A percentile compares a stretch with the other conserved stretches of the same genome.
Evolutionary conservation across 2,888 invertebrate species (phyloP).

Genomic region (Cosmopolites sordidus): DNA sequence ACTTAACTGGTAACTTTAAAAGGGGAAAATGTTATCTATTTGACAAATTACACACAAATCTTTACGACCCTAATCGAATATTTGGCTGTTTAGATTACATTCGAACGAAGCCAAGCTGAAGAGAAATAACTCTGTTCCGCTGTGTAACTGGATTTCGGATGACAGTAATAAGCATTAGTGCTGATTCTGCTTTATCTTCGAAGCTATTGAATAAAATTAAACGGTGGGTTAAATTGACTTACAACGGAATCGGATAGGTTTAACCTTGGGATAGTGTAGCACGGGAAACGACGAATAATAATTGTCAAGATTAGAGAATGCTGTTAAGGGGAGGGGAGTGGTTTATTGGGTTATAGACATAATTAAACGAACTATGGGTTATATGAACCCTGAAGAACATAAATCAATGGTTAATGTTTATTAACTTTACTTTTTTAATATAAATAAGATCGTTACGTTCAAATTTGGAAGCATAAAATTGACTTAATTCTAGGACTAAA

Average conservation of each 20-base stretch:
- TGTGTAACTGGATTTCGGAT: constrained; percentile 18
- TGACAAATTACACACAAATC: constrained; percentile 7
- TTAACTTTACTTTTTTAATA: no score
- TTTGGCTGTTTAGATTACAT: constrained; percentile 14
- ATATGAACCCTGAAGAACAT: no score
- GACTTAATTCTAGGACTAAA: no score
- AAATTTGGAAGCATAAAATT: no score
- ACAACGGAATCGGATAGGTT: constrained; percentile 7
- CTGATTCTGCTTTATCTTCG: constrained; percentile 16
- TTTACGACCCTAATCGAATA: constrained; percentile 9
- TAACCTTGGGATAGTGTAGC: constrained; percentile 6
- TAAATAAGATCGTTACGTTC: no score
- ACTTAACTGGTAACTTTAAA: neutral
- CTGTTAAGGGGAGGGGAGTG: no score
- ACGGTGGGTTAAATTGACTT: constrained; percentile 6
- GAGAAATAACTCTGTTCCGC: constrained; percentile 17
- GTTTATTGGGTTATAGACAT: no score
- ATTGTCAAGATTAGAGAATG: neutral
- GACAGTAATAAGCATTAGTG: constrained; percentile 19
- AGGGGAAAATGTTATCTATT: constrained; percentile 5
- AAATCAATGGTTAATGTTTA: no score
- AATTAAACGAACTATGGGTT: no score
- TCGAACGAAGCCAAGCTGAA: constrained; percentile 5
- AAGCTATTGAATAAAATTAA: constrained; percentile 13
- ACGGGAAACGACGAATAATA: neutral